Evolutionary conservation across 1,140 invertebrate genomes (phyloP), one percentile per base, ranked within the genome.

Genomic region (Cydia amplana): DNA sequence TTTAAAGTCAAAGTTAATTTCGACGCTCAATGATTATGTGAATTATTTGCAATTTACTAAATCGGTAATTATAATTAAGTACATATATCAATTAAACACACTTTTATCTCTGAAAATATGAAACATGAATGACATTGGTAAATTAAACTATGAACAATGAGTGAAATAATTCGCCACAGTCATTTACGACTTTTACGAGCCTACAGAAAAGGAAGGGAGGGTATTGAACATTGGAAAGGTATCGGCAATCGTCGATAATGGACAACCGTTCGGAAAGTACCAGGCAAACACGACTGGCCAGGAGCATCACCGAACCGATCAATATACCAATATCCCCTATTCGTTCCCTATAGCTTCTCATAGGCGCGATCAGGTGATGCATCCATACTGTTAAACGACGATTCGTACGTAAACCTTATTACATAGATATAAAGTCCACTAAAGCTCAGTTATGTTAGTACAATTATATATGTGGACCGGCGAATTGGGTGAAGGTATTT

Each of bases 221-320:
- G 9, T 14, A 74, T 60, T n/a, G 73, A 80, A 72, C 25, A 55
- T 87, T 79, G 79, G 78, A 77, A 79, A 28, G 36, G 63, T 90
- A 90, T 91, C 80, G 88, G 83, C 84, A 87, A 91, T 91, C 82
- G 81, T 86, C 90, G 85, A 91, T 92, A 89, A 87, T 87, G 84
- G 84, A 84, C 76, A 83, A 87, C 82, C 85, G 89, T 90, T 92
- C 87, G 90, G 88, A 91, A 92, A 90, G 80, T 87, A 92, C 90
- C 80, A 90, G 90, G 88, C 65, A 43, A 32, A 2, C 87, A 92
- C 82, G 75, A 80, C 73, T 10, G 5, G 28, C 9, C 4, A 76
- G 73, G 84, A 89, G 86, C 72, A 86, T 74, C 84, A 80, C 85
- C 89, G 89, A 92, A 89, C 82, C 80, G 84, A 89, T 91, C 91